These are phyloP conservation scores for Brienomyrus longianalis DNA, from an alignment of 2,113 vertebrate species.

Conservation along the genomic window DNA sequence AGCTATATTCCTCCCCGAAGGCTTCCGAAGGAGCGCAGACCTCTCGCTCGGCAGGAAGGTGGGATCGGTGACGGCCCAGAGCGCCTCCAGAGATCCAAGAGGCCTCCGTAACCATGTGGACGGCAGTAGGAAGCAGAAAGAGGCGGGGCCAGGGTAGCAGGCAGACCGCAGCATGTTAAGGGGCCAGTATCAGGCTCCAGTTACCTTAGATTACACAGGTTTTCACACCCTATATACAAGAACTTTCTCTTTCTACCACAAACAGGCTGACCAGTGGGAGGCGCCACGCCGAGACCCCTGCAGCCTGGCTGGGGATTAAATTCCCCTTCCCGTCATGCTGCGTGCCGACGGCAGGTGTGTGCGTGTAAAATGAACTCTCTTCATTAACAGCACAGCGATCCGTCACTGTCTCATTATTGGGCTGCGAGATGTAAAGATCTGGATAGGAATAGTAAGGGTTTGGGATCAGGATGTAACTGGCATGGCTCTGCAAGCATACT, in stretches of 20 bases:
- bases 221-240: not conserved
- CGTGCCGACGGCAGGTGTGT: conserved; percentile 16
- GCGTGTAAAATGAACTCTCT: conserved; percentile 24
- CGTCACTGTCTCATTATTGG: conserved; percentile 33
- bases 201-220: not conserved
- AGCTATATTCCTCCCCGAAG: not conserved
- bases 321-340: conserved; percentile 19
- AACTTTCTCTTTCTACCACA: not conserved
- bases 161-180: not conserved
- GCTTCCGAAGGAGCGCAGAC: not conserved
- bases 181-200: not conserved
- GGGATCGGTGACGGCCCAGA: not conserved
- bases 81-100: not conserved
- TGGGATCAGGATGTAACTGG: conserved; percentile 22
- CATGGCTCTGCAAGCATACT: not conserved
- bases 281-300: not conserved
- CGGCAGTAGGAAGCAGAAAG: not conserved
- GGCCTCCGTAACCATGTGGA: not conserved
- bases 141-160: not conserved
- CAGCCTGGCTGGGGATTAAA: conserved; percentile 8
- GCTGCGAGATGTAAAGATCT: conserved; percentile 19
- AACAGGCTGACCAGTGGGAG: not conserved
- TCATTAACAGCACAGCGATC: conserved; percentile 24
- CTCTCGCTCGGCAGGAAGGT: not conserved
- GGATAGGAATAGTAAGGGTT: conserved; percentile 29